phyloP scores from a whole-genome alignment of 2,113 vertebrate genomes.

The Siniperca knerii region DNA sequence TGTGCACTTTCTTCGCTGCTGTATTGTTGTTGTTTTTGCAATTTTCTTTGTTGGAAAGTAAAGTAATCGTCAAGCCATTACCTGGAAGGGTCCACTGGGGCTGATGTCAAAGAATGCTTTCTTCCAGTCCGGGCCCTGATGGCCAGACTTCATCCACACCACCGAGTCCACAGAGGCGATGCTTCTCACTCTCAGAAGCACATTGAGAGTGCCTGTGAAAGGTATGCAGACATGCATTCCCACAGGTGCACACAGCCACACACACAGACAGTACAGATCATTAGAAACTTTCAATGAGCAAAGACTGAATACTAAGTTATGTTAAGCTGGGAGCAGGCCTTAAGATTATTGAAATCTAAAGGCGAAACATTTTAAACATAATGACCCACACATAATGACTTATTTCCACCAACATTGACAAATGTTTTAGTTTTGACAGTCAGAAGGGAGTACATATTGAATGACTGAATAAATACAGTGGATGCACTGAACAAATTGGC shows the following conservation, averaged over 20 bases:
- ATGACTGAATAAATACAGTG: not conserved
- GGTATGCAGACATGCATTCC: slow-evolving; percentile 9
- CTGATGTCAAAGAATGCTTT: slow-evolving; percentile 92
- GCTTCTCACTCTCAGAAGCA: slow-evolving; percentile 90
- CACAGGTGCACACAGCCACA: slow-evolving; percentile 2
- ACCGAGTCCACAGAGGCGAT: slow-evolving; percentile 89
- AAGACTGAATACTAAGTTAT: slow-evolving; percentile 4
- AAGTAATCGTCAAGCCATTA: slow-evolving; percentile 63
- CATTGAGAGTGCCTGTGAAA: slow-evolving; percentile 91
- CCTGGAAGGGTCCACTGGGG: slow-evolving; percentile 95
- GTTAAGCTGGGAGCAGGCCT: not conserved
- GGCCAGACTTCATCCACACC: slow-evolving; percentile 91
- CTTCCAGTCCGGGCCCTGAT: slow-evolving; percentile 92
- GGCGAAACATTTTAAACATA: not conserved
- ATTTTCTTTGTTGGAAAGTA: not conserved
- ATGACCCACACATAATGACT: not conserved
- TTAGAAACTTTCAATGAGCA: slow-evolving; percentile 35
- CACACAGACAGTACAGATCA: slow-evolving; percentile 12
- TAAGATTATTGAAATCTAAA: slow-evolving; percentile 6
- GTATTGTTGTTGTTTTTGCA: not conserved
- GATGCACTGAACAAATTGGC: not conserved
- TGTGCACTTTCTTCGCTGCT: not conserved
- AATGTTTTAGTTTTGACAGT: not conserved
- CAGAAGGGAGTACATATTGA: not conserved
- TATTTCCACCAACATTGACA: not conserved